A percentile compares a stretch with the other conserved stretches of the same genome.
Conservation (phyloP, 2,888 invertebrate species). For the Perizoma flavofasciatum region DNA sequence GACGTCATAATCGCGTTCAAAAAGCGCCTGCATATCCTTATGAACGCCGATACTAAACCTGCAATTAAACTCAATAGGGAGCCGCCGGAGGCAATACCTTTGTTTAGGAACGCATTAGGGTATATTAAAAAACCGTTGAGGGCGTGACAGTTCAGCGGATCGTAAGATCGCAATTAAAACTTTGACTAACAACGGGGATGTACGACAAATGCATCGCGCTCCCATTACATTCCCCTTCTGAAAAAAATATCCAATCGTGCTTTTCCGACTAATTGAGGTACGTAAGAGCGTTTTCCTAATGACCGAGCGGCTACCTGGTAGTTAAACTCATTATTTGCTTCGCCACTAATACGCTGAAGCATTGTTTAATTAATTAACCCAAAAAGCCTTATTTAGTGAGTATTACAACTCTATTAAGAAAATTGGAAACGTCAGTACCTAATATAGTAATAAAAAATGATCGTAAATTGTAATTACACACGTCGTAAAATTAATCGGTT, state of each 20-base stretch:
- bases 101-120: slow-evolving; percentile 69
- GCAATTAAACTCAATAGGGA: slow-evolving; percentile 71
- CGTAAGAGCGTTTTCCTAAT: slow-evolving; percentile 54
- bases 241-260: slow-evolving; percentile 57
- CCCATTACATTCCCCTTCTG: slow-evolving; percentile 60
- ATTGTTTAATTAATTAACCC: slow-evolving; percentile 37
- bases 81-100: slow-evolving; percentile 55
- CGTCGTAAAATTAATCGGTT: slow-evolving; percentile 74
- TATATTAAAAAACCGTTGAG: slow-evolving; percentile 72
- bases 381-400: slow-evolving; percentile 32
- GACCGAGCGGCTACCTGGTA: slow-evolving; percentile 53
- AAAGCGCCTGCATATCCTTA: slow-evolving; percentile 80
- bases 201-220: slow-evolving; percentile 52
- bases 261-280: slow-evolving; percentile 65
- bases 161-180: slow-evolving; percentile 74
- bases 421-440: slow-evolving; percentile 30
- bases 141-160: slow-evolving; percentile 68
- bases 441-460: slow-evolving; percentile 28
- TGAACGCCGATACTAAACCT: slow-evolving; percentile 77
- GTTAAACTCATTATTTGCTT: slow-evolving; percentile 56
- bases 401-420: slow-evolving; percentile 34
- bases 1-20: slow-evolving; percentile 81
- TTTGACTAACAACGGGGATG: slow-evolving; percentile 59
- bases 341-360: slow-evolving; percentile 28
- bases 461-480: slow-evolving; percentile 66